Conservation (phyloP, 2,888 invertebrate genomes). For the Tineola bisselliella region DNA sequence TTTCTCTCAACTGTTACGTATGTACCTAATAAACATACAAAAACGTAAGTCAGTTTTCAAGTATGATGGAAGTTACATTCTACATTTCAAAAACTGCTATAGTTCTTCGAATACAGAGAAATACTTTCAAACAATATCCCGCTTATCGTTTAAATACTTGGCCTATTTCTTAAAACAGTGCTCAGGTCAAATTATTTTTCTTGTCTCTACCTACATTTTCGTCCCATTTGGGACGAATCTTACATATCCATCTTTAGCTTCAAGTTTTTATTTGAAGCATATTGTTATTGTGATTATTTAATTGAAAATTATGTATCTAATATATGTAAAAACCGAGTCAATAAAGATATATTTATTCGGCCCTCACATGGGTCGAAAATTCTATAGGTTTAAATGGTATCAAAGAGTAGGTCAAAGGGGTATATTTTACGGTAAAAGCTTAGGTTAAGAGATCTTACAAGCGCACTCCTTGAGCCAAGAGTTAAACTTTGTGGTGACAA, state of each 20-base stretch:
- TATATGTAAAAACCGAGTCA: too few relatives aligned
- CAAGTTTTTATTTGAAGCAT: too few relatives aligned
- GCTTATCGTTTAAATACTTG: slow-evolving; percentile 1
- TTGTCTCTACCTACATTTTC: neutral
- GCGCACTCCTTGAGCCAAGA: neutral
- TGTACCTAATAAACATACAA: neutral
- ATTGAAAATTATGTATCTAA: too few relatives aligned
- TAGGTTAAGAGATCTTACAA: slow-evolving; percentile 3
- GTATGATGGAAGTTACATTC: neutral
- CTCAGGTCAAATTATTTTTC: neutral
- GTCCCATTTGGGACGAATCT: neutral
- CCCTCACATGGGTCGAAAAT: neutral
- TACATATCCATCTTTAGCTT: too few relatives aligned
- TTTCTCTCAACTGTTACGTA: too few relatives aligned
- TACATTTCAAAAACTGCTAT: neutral
- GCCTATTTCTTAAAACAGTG: neutral
- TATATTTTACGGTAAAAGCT: slow-evolving; percentile 4
- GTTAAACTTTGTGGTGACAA: neutral
- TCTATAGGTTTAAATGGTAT: neutral
- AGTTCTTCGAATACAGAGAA: neutral
- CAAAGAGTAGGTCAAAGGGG: neutral
- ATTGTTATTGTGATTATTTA: too few relatives aligned
- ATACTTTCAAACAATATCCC: neutral
- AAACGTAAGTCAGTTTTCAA: neutral
- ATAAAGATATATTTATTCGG: too few relatives aligned